phyloP scores from a whole-genome alignment of 2,797 vertebrate species.

The Eptatretus atami region DNA sequence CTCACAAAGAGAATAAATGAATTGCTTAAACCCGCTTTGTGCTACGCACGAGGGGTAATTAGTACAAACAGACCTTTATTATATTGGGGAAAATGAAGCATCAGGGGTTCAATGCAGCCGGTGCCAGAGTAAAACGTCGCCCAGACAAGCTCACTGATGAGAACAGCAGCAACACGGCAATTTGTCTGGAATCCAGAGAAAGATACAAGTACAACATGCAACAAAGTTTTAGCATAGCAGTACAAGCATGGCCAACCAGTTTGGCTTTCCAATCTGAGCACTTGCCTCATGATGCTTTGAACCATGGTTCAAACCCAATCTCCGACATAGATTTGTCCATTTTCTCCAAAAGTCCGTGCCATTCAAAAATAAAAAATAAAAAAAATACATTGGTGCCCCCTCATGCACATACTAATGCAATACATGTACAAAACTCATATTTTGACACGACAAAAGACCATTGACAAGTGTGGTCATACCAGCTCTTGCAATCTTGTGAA shows the following conservation, averaged over 20 bases:
- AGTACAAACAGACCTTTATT: constrained; percentile 38
- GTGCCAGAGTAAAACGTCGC: constrained; percentile 58
- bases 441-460: constrained; percentile 7
- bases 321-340: no score
- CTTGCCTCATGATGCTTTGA: no score
- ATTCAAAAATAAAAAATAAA: no score
- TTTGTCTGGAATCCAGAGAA: constrained; percentile 22
- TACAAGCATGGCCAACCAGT: not conserved
- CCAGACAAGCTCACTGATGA: constrained; percentile 82
- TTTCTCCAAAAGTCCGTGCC: no score
- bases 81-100: constrained; percentile 70
- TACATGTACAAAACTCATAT: no score
- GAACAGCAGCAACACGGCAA: constrained; percentile 47
- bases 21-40: no score
- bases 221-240: not conserved
- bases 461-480: constrained; percentile 22
- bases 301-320: no score
- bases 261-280: no score
- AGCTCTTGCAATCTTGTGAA: constrained; percentile 71
- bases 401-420: no score
- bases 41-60: rapidly evolving
- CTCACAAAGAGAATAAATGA: no score
- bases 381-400: no score
- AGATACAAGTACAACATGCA: not conserved
- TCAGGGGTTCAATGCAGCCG: constrained; percentile 60